Percentiles rank a stretch among this genome's conserved stretches.
Conservation (phyloP, 1,140 invertebrate species). For the Globodera rostochiensis region DNA sequence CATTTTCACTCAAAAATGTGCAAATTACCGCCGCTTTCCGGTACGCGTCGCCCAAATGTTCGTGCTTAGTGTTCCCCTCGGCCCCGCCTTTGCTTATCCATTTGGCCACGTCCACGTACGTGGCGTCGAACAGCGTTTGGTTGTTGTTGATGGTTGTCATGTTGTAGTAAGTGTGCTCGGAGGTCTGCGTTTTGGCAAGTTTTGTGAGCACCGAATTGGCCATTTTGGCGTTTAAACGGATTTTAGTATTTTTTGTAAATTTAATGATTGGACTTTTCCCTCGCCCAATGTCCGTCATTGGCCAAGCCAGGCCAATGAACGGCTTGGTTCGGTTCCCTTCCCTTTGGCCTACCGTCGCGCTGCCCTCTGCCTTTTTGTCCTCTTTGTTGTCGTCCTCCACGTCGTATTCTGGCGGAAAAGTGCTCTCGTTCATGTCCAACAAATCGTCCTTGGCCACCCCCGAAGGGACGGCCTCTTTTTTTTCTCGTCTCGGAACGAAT, state of each 20-base stretch:
- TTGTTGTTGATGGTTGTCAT: conserved; percentile 41
- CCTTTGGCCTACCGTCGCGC: neutral
- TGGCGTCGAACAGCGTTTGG: conserved; percentile 21
- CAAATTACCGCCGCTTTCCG: conserved; percentile 48
- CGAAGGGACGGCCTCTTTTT: too few species aligned
- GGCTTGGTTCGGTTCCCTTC: too few species aligned
- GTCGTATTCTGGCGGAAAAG: conserved; percentile 30
- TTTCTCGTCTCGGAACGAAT: too few species aligned
- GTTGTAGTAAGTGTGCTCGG: conserved; percentile 53
- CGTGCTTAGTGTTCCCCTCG: conserved; percentile 38
- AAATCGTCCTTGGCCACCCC: neutral
- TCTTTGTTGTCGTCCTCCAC: conserved; percentile 35
- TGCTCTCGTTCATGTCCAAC: conserved; percentile 29
- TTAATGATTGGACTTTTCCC: too few species aligned
- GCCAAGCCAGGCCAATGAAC: too few species aligned
- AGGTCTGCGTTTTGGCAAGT: conserved; percentile 36
- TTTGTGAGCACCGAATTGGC: neutral
- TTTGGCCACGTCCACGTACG: conserved; percentile 48
- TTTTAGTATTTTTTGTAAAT: too few species aligned
- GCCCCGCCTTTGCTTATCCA: conserved; percentile 42
- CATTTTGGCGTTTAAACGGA: too few species aligned
- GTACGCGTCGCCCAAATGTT: conserved; percentile 49
- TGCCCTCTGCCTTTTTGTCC: neutral
- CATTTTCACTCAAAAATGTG: conserved; percentile 8
- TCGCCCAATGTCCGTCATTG: too few species aligned